These are phyloP conservation scores for Chrysotoxum bicinctum DNA, from an alignment of 2,888 invertebrate species.

Conservation along the genomic window DNA sequence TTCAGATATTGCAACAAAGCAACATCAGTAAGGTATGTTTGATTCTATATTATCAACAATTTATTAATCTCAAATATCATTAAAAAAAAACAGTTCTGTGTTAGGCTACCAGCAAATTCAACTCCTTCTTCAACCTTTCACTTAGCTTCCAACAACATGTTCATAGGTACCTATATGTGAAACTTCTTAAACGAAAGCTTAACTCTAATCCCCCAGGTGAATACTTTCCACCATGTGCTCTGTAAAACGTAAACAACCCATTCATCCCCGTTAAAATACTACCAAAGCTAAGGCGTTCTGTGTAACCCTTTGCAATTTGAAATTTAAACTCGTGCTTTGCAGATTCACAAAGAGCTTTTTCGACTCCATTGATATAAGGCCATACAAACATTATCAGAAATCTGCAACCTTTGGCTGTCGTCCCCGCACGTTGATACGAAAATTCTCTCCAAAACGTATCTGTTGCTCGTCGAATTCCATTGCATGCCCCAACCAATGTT, in stretches of 20 bases:
- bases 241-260: constrained; percentile 61
- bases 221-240: constrained; percentile 50
- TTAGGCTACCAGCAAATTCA: no score
- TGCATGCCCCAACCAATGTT: not conserved
- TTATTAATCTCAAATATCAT: no score
- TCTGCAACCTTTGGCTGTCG: constrained; percentile 27
- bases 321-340: constrained; percentile 36
- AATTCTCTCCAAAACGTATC: constrained; percentile 59
- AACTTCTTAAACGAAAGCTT: not conserved
- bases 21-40: no score
- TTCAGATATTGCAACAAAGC: no score
- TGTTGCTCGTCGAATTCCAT: constrained; percentile 43
- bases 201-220: not conserved
- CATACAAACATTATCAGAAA: constrained; percentile 25
- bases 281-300: not conserved
- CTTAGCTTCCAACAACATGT: not conserved
- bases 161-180: not conserved
- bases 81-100: not conserved
- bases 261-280: not conserved
- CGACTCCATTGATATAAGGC: not conserved
- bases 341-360: constrained; percentile 49
- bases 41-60: no score
- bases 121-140: not conserved
- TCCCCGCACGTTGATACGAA: not conserved
- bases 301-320: not conserved